These are phyloP conservation scores for Rotaria macrura DNA, from an alignment of 2,888 invertebrate species.

Conservation along the genomic window DNA sequence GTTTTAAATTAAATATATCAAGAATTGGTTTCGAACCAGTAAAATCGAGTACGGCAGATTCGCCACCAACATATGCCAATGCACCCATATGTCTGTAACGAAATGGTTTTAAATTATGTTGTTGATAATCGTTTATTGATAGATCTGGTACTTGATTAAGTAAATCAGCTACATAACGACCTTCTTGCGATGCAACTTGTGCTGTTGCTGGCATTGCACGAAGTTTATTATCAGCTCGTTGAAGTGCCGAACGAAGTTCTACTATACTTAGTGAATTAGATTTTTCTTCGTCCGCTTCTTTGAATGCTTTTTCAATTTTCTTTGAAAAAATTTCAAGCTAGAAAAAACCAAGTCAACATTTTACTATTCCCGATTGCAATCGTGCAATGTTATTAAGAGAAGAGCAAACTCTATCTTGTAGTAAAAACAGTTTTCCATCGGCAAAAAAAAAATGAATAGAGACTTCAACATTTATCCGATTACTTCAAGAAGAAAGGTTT, in stretches of 20 bases:
- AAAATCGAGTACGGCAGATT: background rate
- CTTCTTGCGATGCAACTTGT: conserved; percentile 49
- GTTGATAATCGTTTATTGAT: background rate
- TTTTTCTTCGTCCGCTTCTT: background rate
- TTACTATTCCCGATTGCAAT: too few species aligned
- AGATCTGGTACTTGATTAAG: conserved; percentile 37
- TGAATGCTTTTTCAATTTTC: background rate
- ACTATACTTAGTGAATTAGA: background rate
- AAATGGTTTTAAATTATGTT: conserved; percentile 38
- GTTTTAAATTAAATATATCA: background rate
- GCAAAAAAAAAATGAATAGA: too few species aligned
- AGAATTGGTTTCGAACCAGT: background rate
- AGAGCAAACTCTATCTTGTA: too few species aligned
- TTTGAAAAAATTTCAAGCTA: background rate
- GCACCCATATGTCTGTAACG: conserved; percentile 46
- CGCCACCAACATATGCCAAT: conserved; percentile 47
- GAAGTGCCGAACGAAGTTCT: background rate
- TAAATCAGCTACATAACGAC: conserved; percentile 43
- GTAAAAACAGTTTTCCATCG: too few species aligned
- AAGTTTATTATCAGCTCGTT: background rate
- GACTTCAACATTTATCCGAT: too few species aligned
- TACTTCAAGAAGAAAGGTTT: too few species aligned
- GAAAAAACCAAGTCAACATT: background rate
- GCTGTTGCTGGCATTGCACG: background rate
- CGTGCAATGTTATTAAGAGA: too few species aligned